These are phyloP conservation scores for Scrobipalpa costella DNA, from an alignment of 2,888 invertebrate genomes.

Conservation along the genomic window DNA sequence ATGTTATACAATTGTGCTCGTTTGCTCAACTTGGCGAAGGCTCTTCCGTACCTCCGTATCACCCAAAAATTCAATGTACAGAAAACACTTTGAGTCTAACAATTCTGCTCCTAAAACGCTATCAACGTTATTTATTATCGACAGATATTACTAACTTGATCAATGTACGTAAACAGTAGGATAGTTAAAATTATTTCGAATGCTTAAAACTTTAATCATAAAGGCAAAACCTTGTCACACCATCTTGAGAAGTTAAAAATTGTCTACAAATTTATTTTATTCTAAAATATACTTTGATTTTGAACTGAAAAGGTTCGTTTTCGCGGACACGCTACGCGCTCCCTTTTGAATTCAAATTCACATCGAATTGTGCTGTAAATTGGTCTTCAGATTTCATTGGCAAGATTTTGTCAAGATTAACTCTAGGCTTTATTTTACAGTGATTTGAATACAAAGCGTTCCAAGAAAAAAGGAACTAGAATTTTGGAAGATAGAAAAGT, in stretches of 20 bases:
- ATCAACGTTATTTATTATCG: neutral
- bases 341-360: neutral
- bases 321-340: neutral
- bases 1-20: too few species aligned
- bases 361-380: slow-evolving; percentile 14
- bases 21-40: too few species aligned
- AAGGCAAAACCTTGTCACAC: slow-evolving; percentile 16
- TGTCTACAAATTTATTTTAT: slow-evolving; percentile 16
- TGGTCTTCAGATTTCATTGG: slow-evolving; percentile 22
- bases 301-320: neutral
- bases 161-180: slow-evolving; percentile 20
- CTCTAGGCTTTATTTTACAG: slow-evolving; percentile 18
- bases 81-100: slow-evolving; percentile 1
- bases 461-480: slow-evolving; percentile 13
- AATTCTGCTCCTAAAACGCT: slow-evolving; percentile 4
- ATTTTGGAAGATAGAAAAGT: slow-evolving; percentile 15
- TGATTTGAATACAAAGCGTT: slow-evolving; percentile 16
- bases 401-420: slow-evolving; percentile 17
- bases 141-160: slow-evolving; percentile 20
- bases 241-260: slow-evolving; percentile 10
- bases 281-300: slow-evolving; percentile 4
- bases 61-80: slow-evolving; percentile 1
- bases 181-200: neutral
- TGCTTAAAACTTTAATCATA: slow-evolving; percentile 1
- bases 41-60: too few species aligned